A percentile compares a stretch with the other conserved stretches of the same genome.
These are phyloP conservation scores for Miltochrista miniata DNA, from an alignment of 2,888 invertebrate species.

Conservation along the genomic window DNA sequence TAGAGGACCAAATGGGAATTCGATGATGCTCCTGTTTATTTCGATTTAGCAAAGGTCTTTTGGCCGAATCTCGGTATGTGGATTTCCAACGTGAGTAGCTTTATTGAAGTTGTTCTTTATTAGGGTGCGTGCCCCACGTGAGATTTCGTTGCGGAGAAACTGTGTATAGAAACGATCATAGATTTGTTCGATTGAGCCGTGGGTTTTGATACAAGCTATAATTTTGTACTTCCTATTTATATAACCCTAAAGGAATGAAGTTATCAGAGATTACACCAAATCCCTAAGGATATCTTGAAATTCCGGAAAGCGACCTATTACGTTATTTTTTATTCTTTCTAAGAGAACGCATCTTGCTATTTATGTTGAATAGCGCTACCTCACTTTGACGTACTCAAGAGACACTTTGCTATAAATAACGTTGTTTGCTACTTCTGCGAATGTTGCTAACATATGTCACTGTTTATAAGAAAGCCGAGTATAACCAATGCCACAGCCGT, in stretches of 20 bases:
- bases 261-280: background rate
- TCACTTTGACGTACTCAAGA: background rate
- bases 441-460: too few relatives aligned
- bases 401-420: conserved; percentile 11
- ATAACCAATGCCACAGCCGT: conserved; percentile 45
- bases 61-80: conserved; percentile 46
- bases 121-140: conserved; percentile 31
- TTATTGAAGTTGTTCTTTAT: conserved; percentile 45
- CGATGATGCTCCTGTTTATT: conserved; percentile 63
- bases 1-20: conserved; percentile 65
- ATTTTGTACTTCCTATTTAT: too few relatives aligned
- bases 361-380: too few relatives aligned
- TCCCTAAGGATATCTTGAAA: too few relatives aligned
- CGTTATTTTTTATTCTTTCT: too few relatives aligned
- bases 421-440: conserved; percentile 4
- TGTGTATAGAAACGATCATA: background rate
- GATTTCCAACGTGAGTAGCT: conserved; percentile 49
- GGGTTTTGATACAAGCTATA: background rate
- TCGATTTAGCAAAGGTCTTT: conserved; percentile 52
- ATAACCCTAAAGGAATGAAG: background rate
- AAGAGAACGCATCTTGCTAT: too few relatives aligned
- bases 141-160: conserved; percentile 21
- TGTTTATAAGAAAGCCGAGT: conserved; percentile 34
- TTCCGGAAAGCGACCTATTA: too few relatives aligned
- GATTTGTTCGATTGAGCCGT: background rate